phyloP scores from a whole-genome alignment of 2,113 vertebrate species.

The Rhinoderma darwinii region DNA sequence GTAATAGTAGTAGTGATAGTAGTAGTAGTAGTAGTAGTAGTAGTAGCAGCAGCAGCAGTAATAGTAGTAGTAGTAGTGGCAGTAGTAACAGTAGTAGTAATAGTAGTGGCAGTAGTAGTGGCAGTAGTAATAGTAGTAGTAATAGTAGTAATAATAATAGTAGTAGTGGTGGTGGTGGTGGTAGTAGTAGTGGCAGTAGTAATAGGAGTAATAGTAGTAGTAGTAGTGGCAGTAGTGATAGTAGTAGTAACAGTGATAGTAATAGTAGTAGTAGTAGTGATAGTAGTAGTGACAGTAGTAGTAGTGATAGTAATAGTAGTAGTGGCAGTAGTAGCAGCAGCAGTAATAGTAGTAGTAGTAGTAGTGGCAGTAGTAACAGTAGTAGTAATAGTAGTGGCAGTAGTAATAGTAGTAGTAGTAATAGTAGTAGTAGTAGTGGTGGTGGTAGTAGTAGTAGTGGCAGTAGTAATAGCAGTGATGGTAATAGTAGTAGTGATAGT shows the following conservation, averaged over 20 bases:
- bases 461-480: background rate
- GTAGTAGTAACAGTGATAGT: background rate
- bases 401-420: slow-evolving; percentile 1
- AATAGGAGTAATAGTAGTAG: background rate
- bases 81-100: background rate
- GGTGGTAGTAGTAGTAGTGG: background rate
- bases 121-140: too few relatives aligned
- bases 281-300: too few relatives aligned
- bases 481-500: too few relatives aligned
- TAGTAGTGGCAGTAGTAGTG: background rate
- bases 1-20: background rate
- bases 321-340: background rate
- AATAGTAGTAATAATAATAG: background rate
- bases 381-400: background rate
- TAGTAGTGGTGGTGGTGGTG: background rate
- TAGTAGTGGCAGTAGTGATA: background rate
- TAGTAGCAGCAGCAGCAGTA: background rate
- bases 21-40: background rate
- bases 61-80: background rate
- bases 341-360: background rate
- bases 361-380: background rate
- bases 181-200: too few relatives aligned
- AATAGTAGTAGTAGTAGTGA: too few relatives aligned
- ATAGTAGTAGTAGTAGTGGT: background rate
- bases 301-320: background rate